These are phyloP conservation scores for Sturnira hondurensis DNA, from an alignment of 2,113 vertebrate species.

Conservation along the genomic window DNA sequence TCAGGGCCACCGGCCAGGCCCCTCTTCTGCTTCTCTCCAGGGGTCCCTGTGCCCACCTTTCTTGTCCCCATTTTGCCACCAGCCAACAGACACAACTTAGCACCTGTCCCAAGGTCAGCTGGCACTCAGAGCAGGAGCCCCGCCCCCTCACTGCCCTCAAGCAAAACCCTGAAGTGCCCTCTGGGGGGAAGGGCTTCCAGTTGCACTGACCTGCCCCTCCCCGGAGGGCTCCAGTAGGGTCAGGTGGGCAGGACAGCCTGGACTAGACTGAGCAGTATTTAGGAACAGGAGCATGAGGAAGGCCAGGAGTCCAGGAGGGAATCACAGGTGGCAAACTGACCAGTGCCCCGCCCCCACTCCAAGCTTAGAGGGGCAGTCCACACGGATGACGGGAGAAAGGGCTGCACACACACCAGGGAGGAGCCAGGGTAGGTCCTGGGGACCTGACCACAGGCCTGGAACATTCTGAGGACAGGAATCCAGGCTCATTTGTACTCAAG, in stretches of 20 bases:
- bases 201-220: too few species aligned
- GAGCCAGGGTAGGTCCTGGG: neutral
- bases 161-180: neutral
- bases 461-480: neutral
- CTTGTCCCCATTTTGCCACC: neutral
- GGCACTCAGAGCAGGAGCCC: rapidly evolving
- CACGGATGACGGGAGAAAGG: rapidly evolving
- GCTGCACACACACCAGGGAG: neutral
- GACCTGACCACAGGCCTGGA: neutral
- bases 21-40: too few species aligned
- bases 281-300: too few species aligned
- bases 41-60: neutral
- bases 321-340: neutral
- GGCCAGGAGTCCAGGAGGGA: neutral
- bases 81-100: rapidly evolving
- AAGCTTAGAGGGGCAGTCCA: neutral
- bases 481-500: neutral
- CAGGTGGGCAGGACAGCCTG: neutral
- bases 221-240: neutral
- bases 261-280: neutral
- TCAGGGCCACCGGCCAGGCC: neutral
- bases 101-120: neutral
- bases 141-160: neutral
- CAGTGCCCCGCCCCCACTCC: neutral
- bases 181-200: too few species aligned